Percentiles rank a stretch among this genome's conserved stretches.
These are phyloP conservation scores for Troglohyphantes excavatus DNA, from an alignment of 2,888 invertebrate species.

Conservation along the genomic window DNA sequence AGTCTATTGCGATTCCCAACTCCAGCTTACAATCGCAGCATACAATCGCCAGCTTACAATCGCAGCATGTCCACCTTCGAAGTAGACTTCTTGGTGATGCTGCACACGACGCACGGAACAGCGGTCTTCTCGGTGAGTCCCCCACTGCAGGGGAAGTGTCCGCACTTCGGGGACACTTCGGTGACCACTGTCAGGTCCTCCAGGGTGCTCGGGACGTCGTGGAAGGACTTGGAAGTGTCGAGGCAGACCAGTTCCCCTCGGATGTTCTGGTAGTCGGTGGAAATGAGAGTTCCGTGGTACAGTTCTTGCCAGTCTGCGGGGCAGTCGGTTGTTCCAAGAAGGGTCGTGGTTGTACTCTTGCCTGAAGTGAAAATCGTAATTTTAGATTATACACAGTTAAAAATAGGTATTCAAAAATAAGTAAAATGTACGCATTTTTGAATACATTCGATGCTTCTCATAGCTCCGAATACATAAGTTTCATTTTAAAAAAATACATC, in stretches of 20 bases:
- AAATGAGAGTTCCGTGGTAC: slow-evolving; percentile 17
- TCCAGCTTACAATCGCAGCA: background rate
- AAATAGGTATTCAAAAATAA: too few relatives aligned
- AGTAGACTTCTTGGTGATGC: slow-evolving; percentile 12
- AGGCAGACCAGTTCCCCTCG: slow-evolving; percentile 42
- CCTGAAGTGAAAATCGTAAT: slow-evolving; percentile 8
- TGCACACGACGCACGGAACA: slow-evolving; percentile 44
- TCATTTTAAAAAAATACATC: too few relatives aligned
- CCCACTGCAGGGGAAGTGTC: slow-evolving; percentile 12
- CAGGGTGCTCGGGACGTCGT: background rate
- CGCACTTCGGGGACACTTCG: slow-evolving; percentile 42
- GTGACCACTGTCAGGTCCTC: background rate
- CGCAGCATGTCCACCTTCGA: background rate
- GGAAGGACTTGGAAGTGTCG: slow-evolving; percentile 18
- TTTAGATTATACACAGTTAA: too few relatives aligned
- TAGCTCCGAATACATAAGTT: too few relatives aligned
- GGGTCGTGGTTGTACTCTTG: slow-evolving; percentile 2
- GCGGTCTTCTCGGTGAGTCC: background rate
- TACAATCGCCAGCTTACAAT: background rate
- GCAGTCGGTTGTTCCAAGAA: background rate
- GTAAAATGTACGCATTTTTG: too few relatives aligned
- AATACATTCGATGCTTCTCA: too few relatives aligned
- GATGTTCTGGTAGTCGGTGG: slow-evolving; percentile 8
- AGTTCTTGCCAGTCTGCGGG: slow-evolving; percentile 7
- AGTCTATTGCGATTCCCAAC: background rate